A percentile compares a stretch with the other conserved stretches of the same genome.
These are phyloP conservation scores for Bembecia ichneumoniformis DNA, from an alignment of 2,888 invertebrate species.

Conservation along the genomic window DNA sequence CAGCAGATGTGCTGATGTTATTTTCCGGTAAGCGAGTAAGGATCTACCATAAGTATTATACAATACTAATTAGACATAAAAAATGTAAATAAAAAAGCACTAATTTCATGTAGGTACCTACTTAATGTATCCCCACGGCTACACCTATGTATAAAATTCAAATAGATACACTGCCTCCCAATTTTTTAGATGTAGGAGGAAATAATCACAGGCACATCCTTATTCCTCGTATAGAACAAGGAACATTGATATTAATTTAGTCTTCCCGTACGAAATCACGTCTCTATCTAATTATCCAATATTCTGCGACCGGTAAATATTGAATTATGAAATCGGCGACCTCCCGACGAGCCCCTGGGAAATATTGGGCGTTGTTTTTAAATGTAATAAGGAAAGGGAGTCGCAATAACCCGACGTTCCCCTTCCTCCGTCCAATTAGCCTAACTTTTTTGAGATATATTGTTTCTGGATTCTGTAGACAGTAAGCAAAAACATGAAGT, in stretches of 20 bases:
- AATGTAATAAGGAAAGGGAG: slow-evolving; percentile 49
- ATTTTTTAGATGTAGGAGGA: too few relatives aligned
- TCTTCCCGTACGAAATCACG: slow-evolving; percentile 66
- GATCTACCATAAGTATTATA: too few relatives aligned
- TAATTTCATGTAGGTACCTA: too few relatives aligned
- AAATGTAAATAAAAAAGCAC: too few relatives aligned
- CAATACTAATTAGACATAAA: too few relatives aligned
- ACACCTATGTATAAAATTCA: too few relatives aligned
- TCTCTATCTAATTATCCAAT: slow-evolving; percentile 67
- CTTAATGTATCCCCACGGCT: too few relatives aligned
- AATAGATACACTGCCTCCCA: too few relatives aligned
- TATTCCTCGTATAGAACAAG: slow-evolving; percentile 32
- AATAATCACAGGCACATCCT: slow-evolving; percentile 3
- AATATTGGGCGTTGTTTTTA: slow-evolving; percentile 59
- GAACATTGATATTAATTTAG: slow-evolving; percentile 71
- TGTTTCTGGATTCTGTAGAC: neutral
- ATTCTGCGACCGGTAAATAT: slow-evolving; percentile 58
- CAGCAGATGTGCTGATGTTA: too few relatives aligned
- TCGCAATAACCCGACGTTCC: slow-evolving; percentile 13
- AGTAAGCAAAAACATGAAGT: too few relatives aligned
- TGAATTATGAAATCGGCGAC: slow-evolving; percentile 66
- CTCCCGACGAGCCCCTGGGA: slow-evolving; percentile 50
- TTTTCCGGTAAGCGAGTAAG: too few relatives aligned
- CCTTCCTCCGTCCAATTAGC: slow-evolving; percentile 20
- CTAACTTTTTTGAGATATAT: neutral